These are phyloP conservation scores for Dipus sagitta DNA, from an alignment of 2,797 vertebrate genomes.

Conservation along the genomic window DNA sequence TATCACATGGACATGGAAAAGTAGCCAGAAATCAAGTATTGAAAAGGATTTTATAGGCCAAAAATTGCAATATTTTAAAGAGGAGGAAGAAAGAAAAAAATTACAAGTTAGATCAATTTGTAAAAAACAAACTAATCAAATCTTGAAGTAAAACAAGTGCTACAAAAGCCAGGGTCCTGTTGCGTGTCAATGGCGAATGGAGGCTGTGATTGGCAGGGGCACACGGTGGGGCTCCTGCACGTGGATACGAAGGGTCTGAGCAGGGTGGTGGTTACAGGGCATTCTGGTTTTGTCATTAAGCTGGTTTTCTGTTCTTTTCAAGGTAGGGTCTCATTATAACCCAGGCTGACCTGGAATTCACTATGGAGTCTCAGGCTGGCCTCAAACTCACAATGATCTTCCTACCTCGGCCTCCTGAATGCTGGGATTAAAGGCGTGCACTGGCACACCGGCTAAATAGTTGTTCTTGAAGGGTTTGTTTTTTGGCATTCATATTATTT, in stretches of 20 bases:
- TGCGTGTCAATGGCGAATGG: background rate
- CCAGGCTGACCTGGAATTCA: too few relatives aligned
- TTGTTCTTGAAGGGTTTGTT: background rate
- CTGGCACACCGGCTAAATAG: background rate
- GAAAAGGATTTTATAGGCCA: background rate
- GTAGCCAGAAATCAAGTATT: background rate
- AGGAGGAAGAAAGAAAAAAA: background rate
- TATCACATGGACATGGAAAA: background rate
- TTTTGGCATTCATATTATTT: background rate
- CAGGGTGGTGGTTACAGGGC: background rate
- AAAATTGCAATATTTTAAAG: slow-evolving; percentile 23
- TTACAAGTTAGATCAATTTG: background rate
- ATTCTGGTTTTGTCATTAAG: background rate
- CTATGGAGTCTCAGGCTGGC: too few relatives aligned
- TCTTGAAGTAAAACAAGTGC: background rate
- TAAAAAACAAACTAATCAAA: slow-evolving; percentile 34
- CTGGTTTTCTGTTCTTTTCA: background rate
- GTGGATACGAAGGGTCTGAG: background rate
- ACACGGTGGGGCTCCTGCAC: background rate
- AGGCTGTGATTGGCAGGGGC: background rate
- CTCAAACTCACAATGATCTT: too few relatives aligned
- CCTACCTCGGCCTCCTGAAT: too few relatives aligned
- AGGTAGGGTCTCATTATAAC: too few relatives aligned
- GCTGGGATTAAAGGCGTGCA: too few relatives aligned
- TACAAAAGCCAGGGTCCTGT: background rate